These are phyloP conservation scores for Crocidura indochinensis DNA, from an alignment of 2,797 vertebrate genomes.

Conservation along the genomic window DNA sequence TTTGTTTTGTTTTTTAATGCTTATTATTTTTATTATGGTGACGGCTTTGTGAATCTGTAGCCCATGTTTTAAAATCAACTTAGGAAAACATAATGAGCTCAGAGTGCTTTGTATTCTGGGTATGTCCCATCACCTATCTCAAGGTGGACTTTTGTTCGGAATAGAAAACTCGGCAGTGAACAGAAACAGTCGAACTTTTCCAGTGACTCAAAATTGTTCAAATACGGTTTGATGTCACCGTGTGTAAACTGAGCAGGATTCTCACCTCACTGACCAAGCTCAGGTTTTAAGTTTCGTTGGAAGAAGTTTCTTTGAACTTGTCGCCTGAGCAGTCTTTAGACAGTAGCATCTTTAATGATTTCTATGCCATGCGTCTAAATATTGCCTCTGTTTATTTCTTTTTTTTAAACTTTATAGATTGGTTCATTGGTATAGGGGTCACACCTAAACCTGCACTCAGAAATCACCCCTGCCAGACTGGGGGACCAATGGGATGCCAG, in stretches of 20 bases:
- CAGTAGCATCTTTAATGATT: slow-evolving; percentile 20
- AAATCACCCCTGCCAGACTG: too few species aligned
- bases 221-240: slow-evolving; percentile 59
- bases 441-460: too few species aligned
- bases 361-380: slow-evolving; percentile 6
- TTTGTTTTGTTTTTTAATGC: too few species aligned
- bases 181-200: slow-evolving; percentile 61
- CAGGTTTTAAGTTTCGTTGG: slow-evolving; percentile 82
- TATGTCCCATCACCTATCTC: slow-evolving; percentile 36
- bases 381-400: not conserved
- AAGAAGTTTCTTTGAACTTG: slow-evolving; percentile 70
- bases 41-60: too few species aligned
- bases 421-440: too few species aligned
- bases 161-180: slow-evolving; percentile 53
- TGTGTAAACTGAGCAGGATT: slow-evolving; percentile 78
- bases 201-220: slow-evolving; percentile 50
- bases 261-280: slow-evolving; percentile 70
- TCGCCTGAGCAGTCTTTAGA: slow-evolving; percentile 76
- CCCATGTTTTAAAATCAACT: not conserved
- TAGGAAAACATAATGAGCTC: not conserved
- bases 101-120: not conserved
- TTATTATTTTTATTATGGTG: too few species aligned
- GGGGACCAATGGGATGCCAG: too few species aligned
- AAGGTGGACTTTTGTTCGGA: slow-evolving; percentile 55
- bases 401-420: too few species aligned